Percentiles rank a stretch among this genome's conserved stretches.
Evolutionary conservation across 2,888 invertebrate genomes (phyloP).

Genomic region (Iphiclides podalirius): DNA sequence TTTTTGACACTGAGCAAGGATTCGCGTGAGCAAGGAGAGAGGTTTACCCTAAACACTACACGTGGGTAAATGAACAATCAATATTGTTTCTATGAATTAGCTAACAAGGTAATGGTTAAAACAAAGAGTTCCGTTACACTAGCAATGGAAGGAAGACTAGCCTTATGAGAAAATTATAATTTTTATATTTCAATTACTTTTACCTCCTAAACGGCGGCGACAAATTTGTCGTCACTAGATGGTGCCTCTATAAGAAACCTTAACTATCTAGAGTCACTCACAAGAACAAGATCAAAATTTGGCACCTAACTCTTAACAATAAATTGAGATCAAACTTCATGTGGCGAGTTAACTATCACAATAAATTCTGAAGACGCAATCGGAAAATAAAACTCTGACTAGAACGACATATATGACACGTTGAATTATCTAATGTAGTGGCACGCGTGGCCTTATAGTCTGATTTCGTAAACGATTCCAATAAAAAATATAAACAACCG

Average conservation of each 20-base stretch:
- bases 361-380: constrained; percentile 17
- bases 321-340: constrained; percentile 31
- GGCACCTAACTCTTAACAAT: constrained; percentile 33
- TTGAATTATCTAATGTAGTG: constrained; percentile 1
- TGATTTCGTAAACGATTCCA: neutral
- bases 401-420: constrained; percentile 15
- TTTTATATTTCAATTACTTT: neutral
- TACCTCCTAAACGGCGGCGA: constrained; percentile 3
- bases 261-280: constrained; percentile 26
- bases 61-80: neutral
- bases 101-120: constrained; percentile 16
- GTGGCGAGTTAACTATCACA: constrained; percentile 19
- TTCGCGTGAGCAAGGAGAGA: constrained; percentile 16
- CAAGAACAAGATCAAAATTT: constrained; percentile 33
- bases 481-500: neutral
- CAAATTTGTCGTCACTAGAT: neutral
- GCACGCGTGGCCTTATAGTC: neutral
- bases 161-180: constrained; percentile 14
- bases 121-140: neutral
- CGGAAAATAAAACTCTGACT: constrained; percentile 17
- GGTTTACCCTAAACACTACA: constrained; percentile 4
- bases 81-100: constrained; percentile 8
- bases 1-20: constrained; percentile 22
- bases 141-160: constrained; percentile 16
- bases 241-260: constrained; percentile 16